Evolutionary conservation across 2,888 invertebrate genomes (phyloP).

Genomic region (Campopleginae sp.): DNA sequence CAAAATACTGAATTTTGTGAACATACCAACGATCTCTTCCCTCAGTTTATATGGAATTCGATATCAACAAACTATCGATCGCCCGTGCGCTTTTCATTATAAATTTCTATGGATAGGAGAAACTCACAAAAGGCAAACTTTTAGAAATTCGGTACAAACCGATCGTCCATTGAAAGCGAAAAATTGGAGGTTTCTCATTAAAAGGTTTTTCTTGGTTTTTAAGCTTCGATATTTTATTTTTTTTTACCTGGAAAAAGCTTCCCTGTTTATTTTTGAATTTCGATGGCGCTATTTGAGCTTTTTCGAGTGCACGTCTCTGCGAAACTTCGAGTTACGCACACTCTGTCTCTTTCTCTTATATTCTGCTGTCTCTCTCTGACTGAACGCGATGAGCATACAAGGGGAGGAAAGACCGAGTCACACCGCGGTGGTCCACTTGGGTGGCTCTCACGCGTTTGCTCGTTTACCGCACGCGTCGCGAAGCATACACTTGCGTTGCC

Average conservation of each 20-base stretch:
- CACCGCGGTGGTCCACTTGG: slow-evolving; percentile 66
- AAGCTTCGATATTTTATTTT: background rate
- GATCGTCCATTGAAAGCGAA: background rate
- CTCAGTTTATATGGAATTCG: too few species aligned
- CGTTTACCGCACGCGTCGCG: slow-evolving; percentile 64
- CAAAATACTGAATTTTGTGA: too few species aligned
- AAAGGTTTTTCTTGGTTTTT: background rate
- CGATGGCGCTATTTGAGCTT: slow-evolving; percentile 44
- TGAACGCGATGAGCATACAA: slow-evolving; percentile 33
- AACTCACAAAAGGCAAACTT: too few species aligned
- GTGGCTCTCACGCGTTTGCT: slow-evolving; percentile 62
- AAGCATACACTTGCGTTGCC: slow-evolving; percentile 46
- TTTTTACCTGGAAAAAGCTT: slow-evolving; percentile 21
- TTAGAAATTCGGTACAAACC: too few species aligned
- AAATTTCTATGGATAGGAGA: background rate
- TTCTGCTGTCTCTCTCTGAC: slow-evolving; percentile 31
- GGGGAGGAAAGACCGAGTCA: slow-evolving; percentile 9
- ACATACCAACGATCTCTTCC: too few species aligned
- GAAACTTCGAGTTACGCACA: slow-evolving; percentile 12
- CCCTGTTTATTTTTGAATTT: slow-evolving; percentile 46
- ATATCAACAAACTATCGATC: too few species aligned
- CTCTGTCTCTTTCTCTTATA: slow-evolving; percentile 16
- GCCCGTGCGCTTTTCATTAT: background rate
- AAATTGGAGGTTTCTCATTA: background rate
- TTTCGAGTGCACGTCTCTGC: slow-evolving; percentile 25